Evolutionary conservation across 2,888 invertebrate species (phyloP).

Genomic region (Andrena fulva): DNA sequence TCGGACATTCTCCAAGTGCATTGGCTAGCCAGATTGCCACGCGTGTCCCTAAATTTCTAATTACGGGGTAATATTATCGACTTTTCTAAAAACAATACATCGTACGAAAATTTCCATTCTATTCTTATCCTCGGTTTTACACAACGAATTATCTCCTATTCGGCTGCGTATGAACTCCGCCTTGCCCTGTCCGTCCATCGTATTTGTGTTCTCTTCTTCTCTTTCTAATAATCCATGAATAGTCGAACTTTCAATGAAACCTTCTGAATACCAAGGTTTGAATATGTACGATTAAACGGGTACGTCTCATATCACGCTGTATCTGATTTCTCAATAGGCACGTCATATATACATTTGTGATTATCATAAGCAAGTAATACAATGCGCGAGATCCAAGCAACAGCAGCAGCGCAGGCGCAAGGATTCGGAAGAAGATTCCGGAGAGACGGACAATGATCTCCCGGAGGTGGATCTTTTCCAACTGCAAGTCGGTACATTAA

Average conservation of each 20-base stretch:
- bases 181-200: background rate
- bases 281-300: background rate
- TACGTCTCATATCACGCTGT: conserved; percentile 1
- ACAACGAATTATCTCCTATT: too few relatives aligned
- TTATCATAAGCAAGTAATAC: conserved; percentile 97
- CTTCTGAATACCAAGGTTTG: background rate
- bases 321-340: conserved; percentile 87
- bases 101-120: too few relatives aligned
- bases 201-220: background rate
- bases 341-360: conserved; percentile 98
- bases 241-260: background rate
- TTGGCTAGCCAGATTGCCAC: too few relatives aligned
- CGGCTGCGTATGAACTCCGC: too few relatives aligned
- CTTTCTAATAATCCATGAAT: conserved; percentile 1
- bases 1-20: too few relatives aligned
- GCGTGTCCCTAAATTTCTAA: too few relatives aligned
- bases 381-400: conserved; percentile 96
- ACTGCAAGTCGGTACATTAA: conserved; percentile 96
- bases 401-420: conserved; percentile 88
- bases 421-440: conserved; percentile 97
- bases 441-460: conserved; percentile 95
- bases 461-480: conserved; percentile 98
- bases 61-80: too few relatives aligned
- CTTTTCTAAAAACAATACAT: too few relatives aligned
- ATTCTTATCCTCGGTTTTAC: too few relatives aligned